A percentile compares a stretch with the other conserved stretches of the same genome.
These are phyloP conservation scores for Tetropium fuscum DNA, from an alignment of 2,888 invertebrate species.

Conservation along the genomic window DNA sequence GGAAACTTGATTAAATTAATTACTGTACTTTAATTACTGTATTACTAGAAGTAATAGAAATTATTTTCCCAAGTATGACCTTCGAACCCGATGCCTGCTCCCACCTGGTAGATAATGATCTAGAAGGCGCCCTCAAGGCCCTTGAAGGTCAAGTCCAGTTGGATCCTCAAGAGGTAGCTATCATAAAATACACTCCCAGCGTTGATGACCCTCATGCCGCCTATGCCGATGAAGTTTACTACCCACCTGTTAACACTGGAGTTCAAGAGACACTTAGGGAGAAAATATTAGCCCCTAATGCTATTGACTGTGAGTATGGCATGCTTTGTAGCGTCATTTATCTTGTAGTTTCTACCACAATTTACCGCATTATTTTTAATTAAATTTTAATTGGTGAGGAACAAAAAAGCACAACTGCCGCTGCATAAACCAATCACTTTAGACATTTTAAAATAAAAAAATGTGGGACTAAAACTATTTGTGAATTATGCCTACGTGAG, in stretches of 20 bases:
- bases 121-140: conserved; percentile 68
- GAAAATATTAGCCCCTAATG: conserved; percentile 69
- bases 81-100: conserved; percentile 67
- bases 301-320: conserved; percentile 46
- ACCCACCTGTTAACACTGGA: conserved; percentile 73
- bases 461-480: no score
- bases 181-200: conserved; percentile 83
- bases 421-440: no score
- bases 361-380: no score
- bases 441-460: no score
- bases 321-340: no score
- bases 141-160: conserved; percentile 68
- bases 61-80: conserved; percentile 65
- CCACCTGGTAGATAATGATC: conserved; percentile 68
- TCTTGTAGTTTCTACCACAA: no score
- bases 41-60: no score
- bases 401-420: no score
- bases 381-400: no score
- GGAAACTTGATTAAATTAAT: no score
- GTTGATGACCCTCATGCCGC: conserved; percentile 72
- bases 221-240: conserved; percentile 86
- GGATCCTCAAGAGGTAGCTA: conserved; percentile 80
- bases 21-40: no score
- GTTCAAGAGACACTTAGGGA: conserved; percentile 60
- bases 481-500: no score